phyloP scores from a whole-genome alignment of 2,888 invertebrate genomes.

The Junonia oenone region DNA sequence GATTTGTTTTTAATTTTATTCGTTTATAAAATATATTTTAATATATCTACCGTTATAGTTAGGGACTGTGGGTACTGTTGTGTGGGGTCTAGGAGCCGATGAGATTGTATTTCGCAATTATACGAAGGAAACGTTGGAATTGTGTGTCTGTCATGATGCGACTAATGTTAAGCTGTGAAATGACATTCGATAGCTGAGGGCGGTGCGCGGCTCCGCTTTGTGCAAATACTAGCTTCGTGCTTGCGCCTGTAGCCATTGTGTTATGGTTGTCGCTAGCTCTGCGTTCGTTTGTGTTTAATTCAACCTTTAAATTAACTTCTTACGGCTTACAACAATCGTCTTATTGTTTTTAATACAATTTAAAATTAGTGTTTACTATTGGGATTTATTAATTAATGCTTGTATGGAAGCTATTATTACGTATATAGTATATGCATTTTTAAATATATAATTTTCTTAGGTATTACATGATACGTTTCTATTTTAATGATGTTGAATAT shows the following conservation, averaged over 20 bases:
- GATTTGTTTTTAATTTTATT: neutral
- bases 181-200: conserved; percentile 61
- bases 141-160: conserved; percentile 51
- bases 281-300: neutral
- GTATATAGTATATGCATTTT: no score
- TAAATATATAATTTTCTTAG: neutral
- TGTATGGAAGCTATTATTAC: no score
- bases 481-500: neutral
- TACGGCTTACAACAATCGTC: neutral
- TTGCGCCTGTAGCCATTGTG: conserved; percentile 39
- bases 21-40: neutral
- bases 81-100: conserved; percentile 15
- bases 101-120: conserved; percentile 30
- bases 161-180: conserved; percentile 61
- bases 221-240: conserved; percentile 54
- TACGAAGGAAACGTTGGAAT: conserved; percentile 33
- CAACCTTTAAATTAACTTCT: neutral
- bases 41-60: neutral
- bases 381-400: no score
- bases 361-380: no score
- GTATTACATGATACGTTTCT: neutral
- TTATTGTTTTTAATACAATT: neutral
- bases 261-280: conserved; percentile 27
- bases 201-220: conserved; percentile 59
- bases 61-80: neutral